Percentiles rank a stretch among this genome's conserved stretches.
Evolutionary conservation across 2,797 vertebrate genomes (phyloP).

Genomic region (Amblyopsis hoosieri): DNA sequence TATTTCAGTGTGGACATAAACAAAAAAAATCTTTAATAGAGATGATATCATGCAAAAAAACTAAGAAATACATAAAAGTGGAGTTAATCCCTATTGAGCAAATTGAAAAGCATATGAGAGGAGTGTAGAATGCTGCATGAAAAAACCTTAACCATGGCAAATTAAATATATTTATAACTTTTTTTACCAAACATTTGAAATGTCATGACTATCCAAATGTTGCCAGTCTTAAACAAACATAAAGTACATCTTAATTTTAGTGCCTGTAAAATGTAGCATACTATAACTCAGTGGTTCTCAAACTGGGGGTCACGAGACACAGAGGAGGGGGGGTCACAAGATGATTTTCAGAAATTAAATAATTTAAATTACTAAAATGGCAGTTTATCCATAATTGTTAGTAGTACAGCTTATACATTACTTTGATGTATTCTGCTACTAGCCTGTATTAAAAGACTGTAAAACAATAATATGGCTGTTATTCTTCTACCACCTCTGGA

Average conservation of each 20-base stretch:
- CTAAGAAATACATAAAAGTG: slow-evolving; percentile 34
- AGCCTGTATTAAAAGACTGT: too few relatives aligned
- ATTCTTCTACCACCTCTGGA: too few relatives aligned
- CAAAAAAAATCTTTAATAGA: slow-evolving; percentile 78
- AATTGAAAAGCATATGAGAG: slow-evolving; percentile 29
- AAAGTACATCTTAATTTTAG: not conserved
- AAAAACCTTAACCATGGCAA: slow-evolving; percentile 17
- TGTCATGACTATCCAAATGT: slow-evolving; percentile 16
- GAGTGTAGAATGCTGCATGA: slow-evolving; percentile 8
- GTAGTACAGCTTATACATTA: too few relatives aligned
- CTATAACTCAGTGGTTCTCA: too few relatives aligned
- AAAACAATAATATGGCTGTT: too few relatives aligned
- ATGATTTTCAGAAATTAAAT: too few relatives aligned
- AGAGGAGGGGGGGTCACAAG: too few relatives aligned
- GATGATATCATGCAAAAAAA: slow-evolving; percentile 74
- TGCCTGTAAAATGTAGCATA: not conserved
- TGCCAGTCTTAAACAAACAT: not conserved
- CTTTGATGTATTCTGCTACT: too few relatives aligned
- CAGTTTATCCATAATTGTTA: too few relatives aligned
- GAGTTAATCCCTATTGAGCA: slow-evolving; percentile 48
- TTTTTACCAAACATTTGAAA: slow-evolving; percentile 15
- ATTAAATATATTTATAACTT: slow-evolving; percentile 12
- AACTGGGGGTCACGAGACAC: too few relatives aligned
- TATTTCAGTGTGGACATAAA: not conserved
- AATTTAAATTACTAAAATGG: too few relatives aligned